phyloP scores from a whole-genome alignment of 2,797 vertebrate species.

The Potorous gilbertii region DNA sequence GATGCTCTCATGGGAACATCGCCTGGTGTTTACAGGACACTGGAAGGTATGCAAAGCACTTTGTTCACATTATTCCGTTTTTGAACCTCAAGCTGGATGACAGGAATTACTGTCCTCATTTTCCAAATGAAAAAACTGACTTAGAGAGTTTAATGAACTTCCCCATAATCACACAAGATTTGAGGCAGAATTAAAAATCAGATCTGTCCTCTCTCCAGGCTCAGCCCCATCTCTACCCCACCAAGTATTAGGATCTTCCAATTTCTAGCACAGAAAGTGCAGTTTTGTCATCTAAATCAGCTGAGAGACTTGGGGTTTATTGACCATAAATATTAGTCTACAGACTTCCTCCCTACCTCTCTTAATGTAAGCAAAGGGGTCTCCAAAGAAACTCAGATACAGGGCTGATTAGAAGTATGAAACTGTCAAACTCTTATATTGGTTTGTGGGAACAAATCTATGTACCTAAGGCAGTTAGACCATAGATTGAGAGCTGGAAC shows the following conservation, averaged over 20 bases:
- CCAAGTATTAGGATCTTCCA: background rate
- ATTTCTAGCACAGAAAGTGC: background rate
- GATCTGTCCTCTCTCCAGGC: background rate
- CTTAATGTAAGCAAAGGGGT: background rate
- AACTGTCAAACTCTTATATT: background rate
- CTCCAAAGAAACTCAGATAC: background rate
- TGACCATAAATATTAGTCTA: background rate
- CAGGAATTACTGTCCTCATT: background rate
- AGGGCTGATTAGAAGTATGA: background rate
- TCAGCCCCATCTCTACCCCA: background rate
- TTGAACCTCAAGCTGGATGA: background rate
- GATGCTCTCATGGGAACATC: background rate
- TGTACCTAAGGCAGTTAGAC: background rate
- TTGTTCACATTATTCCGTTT: background rate
- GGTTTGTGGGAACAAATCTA: background rate
- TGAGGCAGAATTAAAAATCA: background rate
- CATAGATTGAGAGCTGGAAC: background rate
- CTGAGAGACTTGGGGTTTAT: background rate
- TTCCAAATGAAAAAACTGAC: background rate
- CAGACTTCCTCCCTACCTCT: background rate
- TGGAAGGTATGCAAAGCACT: background rate
- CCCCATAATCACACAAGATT: background rate
- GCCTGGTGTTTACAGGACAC: background rate
- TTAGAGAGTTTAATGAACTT: background rate
- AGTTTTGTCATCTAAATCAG: background rate